Evolutionary conservation across 2,797 vertebrate species (phyloP), one percentile per base, ranked within the genome.

Genomic region (Crocidura indochinensis): DNA sequence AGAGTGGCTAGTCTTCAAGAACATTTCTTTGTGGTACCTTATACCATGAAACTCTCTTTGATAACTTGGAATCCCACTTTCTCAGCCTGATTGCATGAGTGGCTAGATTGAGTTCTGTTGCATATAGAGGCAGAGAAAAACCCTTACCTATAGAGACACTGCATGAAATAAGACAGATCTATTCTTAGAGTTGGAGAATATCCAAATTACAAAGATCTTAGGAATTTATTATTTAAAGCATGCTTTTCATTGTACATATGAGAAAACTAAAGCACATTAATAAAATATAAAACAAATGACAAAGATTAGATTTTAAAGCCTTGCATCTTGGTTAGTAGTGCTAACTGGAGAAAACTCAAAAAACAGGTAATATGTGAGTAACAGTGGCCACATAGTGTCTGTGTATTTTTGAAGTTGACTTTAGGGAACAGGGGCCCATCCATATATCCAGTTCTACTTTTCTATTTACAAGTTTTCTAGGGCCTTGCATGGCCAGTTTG

Each of bases 231-330:
- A 56, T 24, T 76, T 76, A 69, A 49, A 47, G 80, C 9, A 38
- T 69, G 26, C 38, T 72, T 78, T 49, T 62, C 22, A 53, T 65
- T 51, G 92, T 22, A 60, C 49, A 73, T 10, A 2, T 44, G 56
- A 73, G 19, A 19, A 88, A 82, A 81, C 46, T 26, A 51, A 92
- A 73, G 19, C 14, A 88, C 74, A 81, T 38, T 26, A 51, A 92
- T 53, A 14, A 53, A 53, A 14, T 53, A 14, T 14, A 53, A 14
- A 53, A 53, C 17, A 53, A 53, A 14, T 12, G 51, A 14, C 51
- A 38, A 38, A 2, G 5, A 38, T 38, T 38, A 38, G 38, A 53
- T 53, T 53, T 53, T 14, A 53, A 53, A 14, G 10, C 51, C 51
- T 38, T 38, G 11, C 12, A 5, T 53, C 51, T 14, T 53, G 51